Base-by-base conservation (phyloP, 1,140 invertebrate species). In the Zaprionus tsacasi region DNA sequence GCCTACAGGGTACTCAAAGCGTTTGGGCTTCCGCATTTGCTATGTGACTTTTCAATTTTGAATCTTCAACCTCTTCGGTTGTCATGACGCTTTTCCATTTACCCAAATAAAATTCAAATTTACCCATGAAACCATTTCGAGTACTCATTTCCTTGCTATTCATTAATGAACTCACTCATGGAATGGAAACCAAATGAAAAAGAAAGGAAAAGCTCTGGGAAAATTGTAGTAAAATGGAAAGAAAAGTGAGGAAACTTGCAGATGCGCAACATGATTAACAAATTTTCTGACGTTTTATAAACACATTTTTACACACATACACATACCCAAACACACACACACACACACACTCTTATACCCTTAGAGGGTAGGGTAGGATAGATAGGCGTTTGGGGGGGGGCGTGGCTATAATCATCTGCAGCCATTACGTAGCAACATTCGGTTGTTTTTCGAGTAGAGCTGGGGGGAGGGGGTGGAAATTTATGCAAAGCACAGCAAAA, bases 401-500 rank as follows among this genome's bases (percentile, higher is more conserved):
- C 52, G 52, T 55, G 21, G 13, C 52, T 10, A 33, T 68, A 61
- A 61, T 70, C 65, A 70, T 70, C 52, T 70, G 59, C 59, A 70
- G 50, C 68, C 61, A 69, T 48, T 59, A 60, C 30, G 15, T 50
- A 55, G 40, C 57, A 33, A 55, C 7, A 58, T 56, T 43, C 56
- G 56, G 36, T 40, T 48, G 40, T 60, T 40, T 56, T 48, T 55
- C 56, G 40, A 73, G 61, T 68, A 66, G 67, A 40, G 59, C 57
- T 58, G 71, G 17, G 30, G 13, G 6, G n/a, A 65, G 25, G 36
- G 55, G 43, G 15, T 17, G 38, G 27, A 81, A 87, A 88, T 88
- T 81, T 88, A 88, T 88, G 83, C 83, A 83, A 88, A 89, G 79
- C 83, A 80, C 64, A 71, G 71, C 74, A 78, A 38, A 69, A 76